phyloP scores from a whole-genome alignment of 2,797 vertebrate genomes.

The Mico argentatus region DNA sequence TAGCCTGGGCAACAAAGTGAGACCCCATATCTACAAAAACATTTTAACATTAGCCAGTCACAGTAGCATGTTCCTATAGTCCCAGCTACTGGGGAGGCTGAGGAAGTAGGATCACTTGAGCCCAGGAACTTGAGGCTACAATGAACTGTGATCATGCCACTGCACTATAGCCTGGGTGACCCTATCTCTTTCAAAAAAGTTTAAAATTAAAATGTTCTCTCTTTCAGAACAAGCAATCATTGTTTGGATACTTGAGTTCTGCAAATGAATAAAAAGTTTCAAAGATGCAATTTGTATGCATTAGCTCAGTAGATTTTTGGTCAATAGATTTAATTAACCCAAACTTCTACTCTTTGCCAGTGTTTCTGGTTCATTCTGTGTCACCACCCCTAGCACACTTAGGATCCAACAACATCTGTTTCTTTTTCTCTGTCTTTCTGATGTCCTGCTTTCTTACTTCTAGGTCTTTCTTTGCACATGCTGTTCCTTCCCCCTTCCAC shows the following conservation, averaged over 20 bases:
- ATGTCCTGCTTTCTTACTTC: neutral
- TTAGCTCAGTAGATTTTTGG: neutral
- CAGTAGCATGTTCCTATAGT: neutral
- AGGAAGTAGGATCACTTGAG: neutral
- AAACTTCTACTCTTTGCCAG: neutral
- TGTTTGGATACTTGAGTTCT: neutral
- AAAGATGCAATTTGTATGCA: neutral
- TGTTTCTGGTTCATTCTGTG: neutral
- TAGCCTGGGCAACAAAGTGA: neutral
- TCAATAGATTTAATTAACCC: neutral
- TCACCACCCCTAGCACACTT: neutral
- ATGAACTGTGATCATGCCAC: neutral
- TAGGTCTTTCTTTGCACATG: neutral
- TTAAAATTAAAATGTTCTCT: neutral
- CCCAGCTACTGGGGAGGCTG: neutral
- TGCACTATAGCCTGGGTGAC: neutral
- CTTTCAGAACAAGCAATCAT: neutral
- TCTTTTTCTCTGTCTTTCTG: neutral
- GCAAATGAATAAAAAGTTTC: neutral
- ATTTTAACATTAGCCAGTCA: neutral
- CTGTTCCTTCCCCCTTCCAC: neutral
- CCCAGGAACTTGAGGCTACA: neutral
- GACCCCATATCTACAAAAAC: neutral
- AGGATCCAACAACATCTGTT: neutral
- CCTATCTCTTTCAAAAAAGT: neutral